Base-by-base conservation (phyloP, 2,888 invertebrate genomes). In the Meteorus cinctellus region DNA sequence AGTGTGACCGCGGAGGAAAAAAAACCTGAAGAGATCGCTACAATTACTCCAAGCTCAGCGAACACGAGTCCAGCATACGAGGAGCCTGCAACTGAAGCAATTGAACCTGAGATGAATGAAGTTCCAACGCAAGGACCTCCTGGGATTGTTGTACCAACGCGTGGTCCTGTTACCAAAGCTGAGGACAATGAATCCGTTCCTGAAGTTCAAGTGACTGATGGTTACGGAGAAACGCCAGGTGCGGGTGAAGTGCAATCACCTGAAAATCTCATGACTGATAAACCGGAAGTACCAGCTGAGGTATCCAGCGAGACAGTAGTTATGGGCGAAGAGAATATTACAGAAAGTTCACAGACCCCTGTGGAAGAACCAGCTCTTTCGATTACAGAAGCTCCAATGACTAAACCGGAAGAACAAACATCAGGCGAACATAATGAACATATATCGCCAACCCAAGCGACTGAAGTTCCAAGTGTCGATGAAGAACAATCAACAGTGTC, bases 141-240 rank as follows among this genome's bases (percentile, higher is more conserved):
- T n/a, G 84, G 84, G 16, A 87, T 88, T 71, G 82, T 83, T 4
- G 80, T 84, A 51, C 80, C 84, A 6, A 84, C 84, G 16, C 81
- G 82, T 63, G 81, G 83, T 45, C 86, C 86, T 12, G 87, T 82
- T 65, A 83, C 83, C 27, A 88, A 87, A 69, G 84, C 86, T 10
- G 88, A 89, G 74, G 87, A 88, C 48, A 83, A 83, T 27, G 86
- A 84, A 69, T 79, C 85, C 0, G 81, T 85, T 1, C 68, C 82
- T 0, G 82, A 82, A 34, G 45, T 81, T 34, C 82, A 82, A 24
- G 76, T 86, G 8, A 85, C 86, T 0, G 82, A 85, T 78, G 82
- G 81, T 24, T 84, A 83, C 24, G 66, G 72, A 2, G 80, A 82
- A 5, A 76, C 75, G 41, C 82, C 55, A 19, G 69, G 16, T 0